Evolutionary conservation across 2,113 vertebrate genomes (phyloP).

Genomic region (Sebastes schlegelii): DNA sequence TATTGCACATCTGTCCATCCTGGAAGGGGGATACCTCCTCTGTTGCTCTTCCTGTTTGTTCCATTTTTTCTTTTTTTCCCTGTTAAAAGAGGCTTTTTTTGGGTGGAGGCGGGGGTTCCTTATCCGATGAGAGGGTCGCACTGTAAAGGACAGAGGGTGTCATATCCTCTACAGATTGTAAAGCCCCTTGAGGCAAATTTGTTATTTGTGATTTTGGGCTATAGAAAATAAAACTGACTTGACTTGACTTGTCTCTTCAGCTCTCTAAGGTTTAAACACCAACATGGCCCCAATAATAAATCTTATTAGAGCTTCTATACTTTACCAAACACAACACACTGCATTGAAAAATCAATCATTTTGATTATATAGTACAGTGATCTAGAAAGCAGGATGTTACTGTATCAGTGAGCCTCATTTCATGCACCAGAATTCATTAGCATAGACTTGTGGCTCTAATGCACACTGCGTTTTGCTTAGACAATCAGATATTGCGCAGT

Average conservation of each 20-base stretch:
- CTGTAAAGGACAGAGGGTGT: too few species aligned
- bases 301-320: constrained; percentile 4
- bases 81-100: too few species aligned
- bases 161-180: too few species aligned
- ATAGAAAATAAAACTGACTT: too few species aligned
- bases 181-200: too few species aligned
- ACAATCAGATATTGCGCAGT: constrained; percentile 63
- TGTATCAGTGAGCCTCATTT: constrained; percentile 50
- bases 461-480: constrained; percentile 71
- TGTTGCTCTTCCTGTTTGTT: too few species aligned
- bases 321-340: constrained; percentile 6
- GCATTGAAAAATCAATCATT: constrained; percentile 35
- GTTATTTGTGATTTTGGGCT: too few species aligned
- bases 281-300: neutral
- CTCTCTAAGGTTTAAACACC: constrained; percentile 3
- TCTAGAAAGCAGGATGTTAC: constrained; percentile 42
- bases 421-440: constrained; percentile 69
- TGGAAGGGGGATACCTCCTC: too few species aligned
- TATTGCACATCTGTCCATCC: too few species aligned
- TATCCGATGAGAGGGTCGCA: too few species aligned
- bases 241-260: neutral
- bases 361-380: constrained; percentile 23
- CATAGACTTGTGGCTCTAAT: constrained; percentile 65
- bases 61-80: too few species aligned
- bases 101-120: too few species aligned